Evolutionary conservation across 2,113 vertebrate genomes (phyloP).

Genomic region (Butorides virescens): DNA sequence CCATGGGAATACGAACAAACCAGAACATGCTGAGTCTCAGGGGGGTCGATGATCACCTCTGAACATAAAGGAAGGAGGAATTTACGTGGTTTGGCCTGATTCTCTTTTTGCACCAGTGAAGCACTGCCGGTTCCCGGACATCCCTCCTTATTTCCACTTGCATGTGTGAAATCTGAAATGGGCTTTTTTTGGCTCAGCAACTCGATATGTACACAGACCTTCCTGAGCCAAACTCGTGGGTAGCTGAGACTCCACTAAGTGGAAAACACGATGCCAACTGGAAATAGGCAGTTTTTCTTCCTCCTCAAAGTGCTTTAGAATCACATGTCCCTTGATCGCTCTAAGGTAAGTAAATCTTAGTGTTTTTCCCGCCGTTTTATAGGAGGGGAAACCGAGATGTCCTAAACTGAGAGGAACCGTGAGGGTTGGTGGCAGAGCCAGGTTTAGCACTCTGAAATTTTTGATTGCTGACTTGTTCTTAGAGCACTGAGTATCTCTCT

Average conservation of each 20-base stretch:
- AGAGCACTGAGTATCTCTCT: background rate
- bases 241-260: constrained; percentile 48
- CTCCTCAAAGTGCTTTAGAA: constrained; percentile 58
- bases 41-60: background rate
- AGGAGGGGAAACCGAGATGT: constrained; percentile 6
- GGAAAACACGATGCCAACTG: constrained; percentile 34
- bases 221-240: background rate
- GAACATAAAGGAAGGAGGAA: constrained; percentile 9
- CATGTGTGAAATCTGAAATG: constrained; percentile 3
- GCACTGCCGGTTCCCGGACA: constrained; percentile 7
- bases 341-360: constrained; percentile 58
- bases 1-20: background rate
- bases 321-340: constrained; percentile 32
- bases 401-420: background rate
- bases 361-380: constrained; percentile 1
- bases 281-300: constrained; percentile 50
- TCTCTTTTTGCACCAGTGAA: constrained; percentile 63
- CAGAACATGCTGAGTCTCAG: background rate
- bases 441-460: constrained; percentile 30
- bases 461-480: constrained; percentile 6
- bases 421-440: constrained; percentile 24
- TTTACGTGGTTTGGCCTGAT: constrained; percentile 50
- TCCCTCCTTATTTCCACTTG: constrained; percentile 6
- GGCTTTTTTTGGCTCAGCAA: background rate
- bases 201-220: background rate